phyloP scores from a whole-genome alignment of 2,113 vertebrate species.

The Sinocyclocheilus anophthalmus region DNA sequence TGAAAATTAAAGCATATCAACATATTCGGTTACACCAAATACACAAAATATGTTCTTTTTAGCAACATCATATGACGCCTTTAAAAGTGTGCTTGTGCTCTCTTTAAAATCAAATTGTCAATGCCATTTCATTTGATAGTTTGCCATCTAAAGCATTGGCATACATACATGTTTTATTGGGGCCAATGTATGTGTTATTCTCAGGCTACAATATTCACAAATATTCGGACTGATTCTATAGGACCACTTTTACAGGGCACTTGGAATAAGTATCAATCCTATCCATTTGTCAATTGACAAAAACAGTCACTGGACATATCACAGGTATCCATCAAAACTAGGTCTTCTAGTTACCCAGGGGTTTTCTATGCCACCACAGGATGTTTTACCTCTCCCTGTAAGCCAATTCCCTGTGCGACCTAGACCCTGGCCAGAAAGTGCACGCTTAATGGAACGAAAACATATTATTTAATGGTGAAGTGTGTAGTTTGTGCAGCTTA shows the following conservation, averaged over 20 bases:
- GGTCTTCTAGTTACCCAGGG: background rate
- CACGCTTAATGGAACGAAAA: conserved; percentile 70
- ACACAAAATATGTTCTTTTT: too few relatives aligned
- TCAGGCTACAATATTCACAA: background rate
- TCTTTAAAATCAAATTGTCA: background rate
- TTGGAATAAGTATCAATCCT: background rate
- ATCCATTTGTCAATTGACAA: background rate
- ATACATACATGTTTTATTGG: too few relatives aligned
- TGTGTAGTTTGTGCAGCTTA: background rate
- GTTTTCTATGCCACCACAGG: background rate
- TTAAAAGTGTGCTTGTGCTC: background rate
- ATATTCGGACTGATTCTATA: conserved; percentile 1
- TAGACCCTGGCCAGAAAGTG: conserved; percentile 63
- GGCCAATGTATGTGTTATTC: conserved; percentile 1
- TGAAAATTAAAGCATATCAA: too few relatives aligned
- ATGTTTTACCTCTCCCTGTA: conserved; percentile 69
- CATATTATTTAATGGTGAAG: conserved; percentile 60
- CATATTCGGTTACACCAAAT: too few relatives aligned
- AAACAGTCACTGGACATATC: background rate
- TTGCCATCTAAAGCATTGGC: background rate
- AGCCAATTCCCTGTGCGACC: conserved; percentile 62
- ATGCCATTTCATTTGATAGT: background rate
- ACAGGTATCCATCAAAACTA: background rate
- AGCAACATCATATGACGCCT: too few relatives aligned
- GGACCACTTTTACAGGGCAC: background rate